Base-by-base conservation (phyloP, 2,113 vertebrate genomes). In the Podarcis cretensis region DNA sequence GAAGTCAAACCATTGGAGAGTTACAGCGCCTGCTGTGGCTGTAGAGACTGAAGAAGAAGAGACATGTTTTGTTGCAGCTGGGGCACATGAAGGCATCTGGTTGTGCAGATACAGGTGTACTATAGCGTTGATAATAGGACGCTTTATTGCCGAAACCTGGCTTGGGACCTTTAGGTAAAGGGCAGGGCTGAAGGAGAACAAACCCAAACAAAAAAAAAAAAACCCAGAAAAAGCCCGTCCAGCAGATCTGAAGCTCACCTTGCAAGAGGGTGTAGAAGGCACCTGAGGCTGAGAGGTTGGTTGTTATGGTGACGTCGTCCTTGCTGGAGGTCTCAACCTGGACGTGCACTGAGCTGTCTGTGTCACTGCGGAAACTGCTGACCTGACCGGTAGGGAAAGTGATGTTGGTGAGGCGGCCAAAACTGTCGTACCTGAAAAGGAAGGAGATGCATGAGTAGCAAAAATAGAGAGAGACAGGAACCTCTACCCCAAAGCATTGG, bases 181-280 rank as follows among this genome's bases (percentile, higher is more conserved):
- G 59, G 59, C 18, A 18, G 59, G 59, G 48, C 48, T n/a, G 2
- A 59, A 59, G 6, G 16, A 18, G 12, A 16, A 18, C 16, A 63
- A 63, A 63, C 4, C 12, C 59, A 63, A 63, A 16, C 59, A 20
- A 40, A 7, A 8, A 9, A 7, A 8, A 9, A 9, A 27, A 6
- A 37, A 2, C 35, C 0, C 1, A 14, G 74, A 86, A 12, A 27
- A 73, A 1, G 3, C 37, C 63, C 43, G 12, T 43, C 3, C 10
- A 3, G 9, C 23, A 10, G 8, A 20, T 20, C 76, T 43, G 68
- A 2, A 81, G 85, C 97, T 97, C 92, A 99, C 99, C 99, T 97
- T 99, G 99, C 91, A 99, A 97, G 73, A 99, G 97, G 4, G 98
- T 99, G 93, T 99, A 99, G 97, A 99, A 99, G 87, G 98, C 98